Base-by-base conservation (phyloP, 2,113 vertebrate genomes). In the Dascyllus trimaculatus region DNA sequence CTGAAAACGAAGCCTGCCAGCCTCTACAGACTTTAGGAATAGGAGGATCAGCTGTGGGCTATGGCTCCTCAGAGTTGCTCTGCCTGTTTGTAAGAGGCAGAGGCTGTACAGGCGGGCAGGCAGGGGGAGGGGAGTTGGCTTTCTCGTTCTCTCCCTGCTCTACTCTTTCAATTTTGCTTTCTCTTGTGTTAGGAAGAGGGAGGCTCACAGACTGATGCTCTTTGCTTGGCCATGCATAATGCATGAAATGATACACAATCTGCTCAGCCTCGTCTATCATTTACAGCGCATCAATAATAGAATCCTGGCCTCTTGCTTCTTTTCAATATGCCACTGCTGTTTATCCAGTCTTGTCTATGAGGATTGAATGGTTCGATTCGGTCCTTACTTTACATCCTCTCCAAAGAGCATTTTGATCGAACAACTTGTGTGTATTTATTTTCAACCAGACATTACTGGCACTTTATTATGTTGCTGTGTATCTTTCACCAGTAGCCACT, bases 221-320 rank as follows among this genome's bases (percentile, higher is more conserved):
- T 88, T 89, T 71, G 84, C 75, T 82, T 58, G 62, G 74, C 70
- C 81, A 91, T 95, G 73, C 89, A 95, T 95, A 91, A 95, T 95
- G 78, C 62, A 95, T 94, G 81, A 86, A 86, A 84, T 71, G 93
- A 93, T 90, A 93, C 91, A 88, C 94, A 94, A 94, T 94, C 93
- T 94, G 93, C 88, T 93, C 85, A 26, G 89, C 92, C 90, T 95
- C 92, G 79, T 95, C 89, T 89, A 94, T 95, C 94, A 94, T 95
- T 95, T 93, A 94, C 90, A 94, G 75, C 66, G 11, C 92, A 95
- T 95, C 88, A 95, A 95, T 95, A 94, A 95, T 95, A 67, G 53
- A 95, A 70, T 65, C 59, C 75, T 80, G 85, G 70, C 87, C 88
- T 74, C 75, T 85, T 76, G 75, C 87, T 75, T 83, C 84, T 83